Evolutionary conservation across 2,888 invertebrate species (phyloP), one percentile per base, ranked within the genome.

Genomic region (Hoplodrina ambigua): DNA sequence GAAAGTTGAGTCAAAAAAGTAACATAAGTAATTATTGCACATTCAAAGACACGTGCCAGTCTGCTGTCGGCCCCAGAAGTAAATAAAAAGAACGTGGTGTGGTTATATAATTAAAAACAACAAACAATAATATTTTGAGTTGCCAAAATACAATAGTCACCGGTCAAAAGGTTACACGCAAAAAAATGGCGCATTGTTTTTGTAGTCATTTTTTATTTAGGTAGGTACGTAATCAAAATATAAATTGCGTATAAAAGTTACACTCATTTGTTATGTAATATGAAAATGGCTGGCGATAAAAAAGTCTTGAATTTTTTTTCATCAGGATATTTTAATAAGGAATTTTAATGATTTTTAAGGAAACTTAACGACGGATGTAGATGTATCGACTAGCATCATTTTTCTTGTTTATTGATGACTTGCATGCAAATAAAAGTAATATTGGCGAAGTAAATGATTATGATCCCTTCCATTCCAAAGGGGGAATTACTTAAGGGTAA

Each of bases 141-240:
- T 17, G 0, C 11, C 50, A 66, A 65, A 65, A 44, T 46, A 5
- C 54, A n/a, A 33, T 33, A 52, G 50, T 73, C 68, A 25, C 15
- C 6, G 46, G 61, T 58, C 69, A 62, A 61, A 53, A 68, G 73
- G 75, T 75, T 68, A 62, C 4, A 49, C 13, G 41, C 52, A 44
- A 53, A 74, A 69, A 57, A 74, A 49, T 41, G 0, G 46, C 67
- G 52, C 49, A 20, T 60, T 57, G 41, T 74, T 44, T 50, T 37
- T 73, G 17, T 72, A 65, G 5, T 41, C 11, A 30, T 44, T 65
- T 54, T n/a, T 58, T 55, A 41, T 60, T 53, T 19, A 50, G 41
- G 53, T 19, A 50, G 41, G 53, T 73, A 50, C 49, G 49, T 73
- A 61, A 75, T 50, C 68, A 53, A 41, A 19, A 33, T 54, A 15